Evolutionary conservation across 1,140 invertebrate species (phyloP).

Genomic region (Leptinotarsa texana): DNA sequence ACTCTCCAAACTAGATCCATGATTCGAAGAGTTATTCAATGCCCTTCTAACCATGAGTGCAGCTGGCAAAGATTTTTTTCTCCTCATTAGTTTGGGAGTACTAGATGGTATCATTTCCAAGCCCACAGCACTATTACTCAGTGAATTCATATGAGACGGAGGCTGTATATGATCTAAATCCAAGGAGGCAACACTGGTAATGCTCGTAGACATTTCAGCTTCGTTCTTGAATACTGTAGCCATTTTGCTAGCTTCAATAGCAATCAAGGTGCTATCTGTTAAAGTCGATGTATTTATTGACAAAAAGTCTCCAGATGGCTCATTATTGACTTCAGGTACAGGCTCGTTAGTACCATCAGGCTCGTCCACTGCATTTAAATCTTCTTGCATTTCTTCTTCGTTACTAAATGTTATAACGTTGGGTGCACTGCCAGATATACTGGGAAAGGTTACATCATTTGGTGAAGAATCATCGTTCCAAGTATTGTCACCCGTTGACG

Average conservation of each 20-base stretch:
- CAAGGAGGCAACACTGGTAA: constrained; percentile 59
- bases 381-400: constrained; percentile 54
- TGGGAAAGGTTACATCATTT: constrained; percentile 77
- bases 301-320: constrained; percentile 49
- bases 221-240: constrained; percentile 67
- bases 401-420: constrained; percentile 70
- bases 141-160: constrained; percentile 73
- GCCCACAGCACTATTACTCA: constrained; percentile 62
- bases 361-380: constrained; percentile 46
- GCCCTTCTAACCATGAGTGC: constrained; percentile 71
- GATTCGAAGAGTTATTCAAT: constrained; percentile 62
- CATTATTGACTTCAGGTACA: constrained; percentile 37
- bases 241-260: constrained; percentile 72
- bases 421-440: constrained; percentile 74
- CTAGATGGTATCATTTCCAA: constrained; percentile 40
- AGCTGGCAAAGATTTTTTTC: constrained; percentile 71
- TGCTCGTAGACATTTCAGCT: constrained; percentile 66
- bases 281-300: constrained; percentile 56
- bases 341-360: constrained; percentile 22
- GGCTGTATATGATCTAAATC: constrained; percentile 79
- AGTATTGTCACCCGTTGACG: constrained; percentile 57
- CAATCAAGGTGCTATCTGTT: constrained; percentile 71
- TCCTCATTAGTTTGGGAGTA: constrained; percentile 52
- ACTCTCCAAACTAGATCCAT: constrained; percentile 61
- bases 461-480: constrained; percentile 74